These are phyloP conservation scores for Cynopterus brachyotis DNA, from an alignment of 2,113 vertebrate species.

Conservation along the genomic window DNA sequence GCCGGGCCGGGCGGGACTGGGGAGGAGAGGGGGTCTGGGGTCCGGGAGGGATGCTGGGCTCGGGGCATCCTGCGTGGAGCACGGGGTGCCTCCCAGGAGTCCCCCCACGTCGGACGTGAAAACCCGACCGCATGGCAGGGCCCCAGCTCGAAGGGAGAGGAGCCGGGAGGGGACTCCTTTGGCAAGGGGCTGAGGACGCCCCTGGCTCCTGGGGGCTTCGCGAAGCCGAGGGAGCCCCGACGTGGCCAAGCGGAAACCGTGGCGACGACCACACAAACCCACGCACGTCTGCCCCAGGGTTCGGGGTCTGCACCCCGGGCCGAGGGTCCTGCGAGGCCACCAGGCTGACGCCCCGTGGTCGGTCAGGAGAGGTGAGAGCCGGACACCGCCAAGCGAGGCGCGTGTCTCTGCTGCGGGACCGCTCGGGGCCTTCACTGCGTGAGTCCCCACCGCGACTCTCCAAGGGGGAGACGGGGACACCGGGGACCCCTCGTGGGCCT, in stretches of 20 bases:
- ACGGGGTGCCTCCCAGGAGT: neutral
- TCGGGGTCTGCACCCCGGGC: neutral
- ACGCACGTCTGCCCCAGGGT: neutral
- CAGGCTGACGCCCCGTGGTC: too few species aligned
- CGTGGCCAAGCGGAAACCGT: neutral
- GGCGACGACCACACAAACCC: rapidly evolving
- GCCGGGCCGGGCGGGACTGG: neutral
- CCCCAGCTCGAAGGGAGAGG: neutral
- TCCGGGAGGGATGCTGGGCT: neutral
- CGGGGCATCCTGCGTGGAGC: neutral
- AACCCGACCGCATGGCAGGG: rapidly evolving
- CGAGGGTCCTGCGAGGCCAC: rapidly evolving
- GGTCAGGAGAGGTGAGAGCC: neutral
- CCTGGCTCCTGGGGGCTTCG: neutral
- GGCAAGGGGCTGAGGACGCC: neutral
- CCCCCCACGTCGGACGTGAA: neutral
- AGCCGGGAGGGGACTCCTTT: neutral
- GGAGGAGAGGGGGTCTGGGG: rapidly evolving
- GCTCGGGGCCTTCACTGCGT: neutral
- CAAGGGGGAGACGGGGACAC: neutral
- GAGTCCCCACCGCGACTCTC: too few species aligned
- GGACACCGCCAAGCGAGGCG: too few species aligned
- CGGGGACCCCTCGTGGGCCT: neutral
- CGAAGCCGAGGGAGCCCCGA: neutral
- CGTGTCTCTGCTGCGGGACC: neutral